These are phyloP conservation scores for Piezodorus guildinii DNA, from an alignment of 1,140 invertebrate species.

Conservation along the genomic window DNA sequence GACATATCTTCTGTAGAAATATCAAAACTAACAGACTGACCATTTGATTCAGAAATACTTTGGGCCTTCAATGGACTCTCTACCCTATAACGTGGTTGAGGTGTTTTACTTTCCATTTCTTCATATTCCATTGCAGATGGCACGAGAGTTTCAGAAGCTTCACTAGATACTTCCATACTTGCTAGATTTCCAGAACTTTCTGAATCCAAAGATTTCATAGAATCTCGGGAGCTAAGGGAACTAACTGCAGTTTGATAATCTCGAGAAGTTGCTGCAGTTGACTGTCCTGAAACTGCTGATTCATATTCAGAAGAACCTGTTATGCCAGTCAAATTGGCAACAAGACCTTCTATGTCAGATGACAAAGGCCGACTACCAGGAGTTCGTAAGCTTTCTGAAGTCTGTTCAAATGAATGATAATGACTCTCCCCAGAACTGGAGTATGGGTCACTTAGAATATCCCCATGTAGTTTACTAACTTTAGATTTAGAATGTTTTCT, in stretches of 20 bases:
- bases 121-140: slow-evolving; percentile 51
- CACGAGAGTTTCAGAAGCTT: slow-evolving; percentile 79
- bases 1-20: slow-evolving; percentile 28
- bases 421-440: slow-evolving; percentile 83
- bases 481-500: slow-evolving; percentile 29
- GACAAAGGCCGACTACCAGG: slow-evolving; percentile 64
- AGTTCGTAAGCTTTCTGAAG: slow-evolving; percentile 44
- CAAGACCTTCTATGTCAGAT: slow-evolving; percentile 69
- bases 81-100: not conserved
- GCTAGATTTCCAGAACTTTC: slow-evolving; percentile 77
- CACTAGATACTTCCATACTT: slow-evolving; percentile 72
- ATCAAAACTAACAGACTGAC: slow-evolving; percentile 26
- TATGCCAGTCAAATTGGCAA: slow-evolving; percentile 39
- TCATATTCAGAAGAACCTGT: slow-evolving; percentile 72
- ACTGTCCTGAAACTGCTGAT: slow-evolving; percentile 61
- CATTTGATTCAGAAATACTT: slow-evolving; percentile 25
- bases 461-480: slow-evolving; percentile 8
- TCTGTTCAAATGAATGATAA: slow-evolving; percentile 77
- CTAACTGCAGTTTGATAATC: slow-evolving; percentile 76
- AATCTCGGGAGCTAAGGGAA: slow-evolving; percentile 72
- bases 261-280: slow-evolving; percentile 53
- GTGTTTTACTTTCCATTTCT: slow-evolving; percentile 30
- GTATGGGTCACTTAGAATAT: slow-evolving; percentile 40
- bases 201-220: slow-evolving; percentile 78
- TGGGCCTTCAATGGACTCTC: slow-evolving; percentile 14